Evolutionary conservation across 2,888 invertebrate species (phyloP).

Genomic region (Laothoe populi): DNA sequence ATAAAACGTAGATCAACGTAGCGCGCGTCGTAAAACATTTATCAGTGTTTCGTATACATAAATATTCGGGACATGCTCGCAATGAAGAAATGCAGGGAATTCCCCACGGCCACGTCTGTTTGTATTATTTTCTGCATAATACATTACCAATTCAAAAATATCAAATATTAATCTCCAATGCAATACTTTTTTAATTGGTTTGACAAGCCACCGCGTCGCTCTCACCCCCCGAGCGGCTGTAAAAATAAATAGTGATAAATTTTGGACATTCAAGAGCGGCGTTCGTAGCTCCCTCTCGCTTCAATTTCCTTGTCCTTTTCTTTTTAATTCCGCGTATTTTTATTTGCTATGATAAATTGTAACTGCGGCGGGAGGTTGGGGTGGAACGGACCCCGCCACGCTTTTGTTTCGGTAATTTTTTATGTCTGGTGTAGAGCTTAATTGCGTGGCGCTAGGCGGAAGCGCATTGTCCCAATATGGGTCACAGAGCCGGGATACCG

Average conservation of each 20-base stretch:
- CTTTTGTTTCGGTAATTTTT: conserved; percentile 84
- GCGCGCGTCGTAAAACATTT: conserved; percentile 19
- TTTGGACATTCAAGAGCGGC: conserved; percentile 65
- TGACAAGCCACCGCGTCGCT: conserved; percentile 53
- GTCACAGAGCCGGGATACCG: conserved; percentile 64
- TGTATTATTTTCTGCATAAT: conserved; percentile 33
- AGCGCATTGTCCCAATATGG: conserved; percentile 78
- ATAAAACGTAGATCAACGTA: conserved; percentile 9
- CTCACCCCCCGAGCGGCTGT: conserved; percentile 53
- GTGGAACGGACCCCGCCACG: conserved; percentile 55
- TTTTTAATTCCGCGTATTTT: conserved; percentile 83
- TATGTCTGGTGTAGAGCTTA: conserved; percentile 82
- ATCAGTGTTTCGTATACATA: conserved; percentile 12
- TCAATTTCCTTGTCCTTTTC: conserved; percentile 78
- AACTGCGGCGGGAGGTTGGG: conserved; percentile 62
- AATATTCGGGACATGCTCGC: conserved; percentile 12
- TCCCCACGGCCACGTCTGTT: background rate
- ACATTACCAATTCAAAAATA: conserved; percentile 43
- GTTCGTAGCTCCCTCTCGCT: conserved; percentile 70
- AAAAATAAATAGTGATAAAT: conserved; percentile 72
- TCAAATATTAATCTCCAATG: conserved; percentile 50
- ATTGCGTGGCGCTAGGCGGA: conserved; percentile 78
- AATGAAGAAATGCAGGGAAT: conserved; percentile 21
- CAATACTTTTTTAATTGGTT: conserved; percentile 54
- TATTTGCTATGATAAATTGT: conserved; percentile 85